phyloP scores from a whole-genome alignment of 2,113 vertebrate species.

The Pontoporia blainvillei region DNA sequence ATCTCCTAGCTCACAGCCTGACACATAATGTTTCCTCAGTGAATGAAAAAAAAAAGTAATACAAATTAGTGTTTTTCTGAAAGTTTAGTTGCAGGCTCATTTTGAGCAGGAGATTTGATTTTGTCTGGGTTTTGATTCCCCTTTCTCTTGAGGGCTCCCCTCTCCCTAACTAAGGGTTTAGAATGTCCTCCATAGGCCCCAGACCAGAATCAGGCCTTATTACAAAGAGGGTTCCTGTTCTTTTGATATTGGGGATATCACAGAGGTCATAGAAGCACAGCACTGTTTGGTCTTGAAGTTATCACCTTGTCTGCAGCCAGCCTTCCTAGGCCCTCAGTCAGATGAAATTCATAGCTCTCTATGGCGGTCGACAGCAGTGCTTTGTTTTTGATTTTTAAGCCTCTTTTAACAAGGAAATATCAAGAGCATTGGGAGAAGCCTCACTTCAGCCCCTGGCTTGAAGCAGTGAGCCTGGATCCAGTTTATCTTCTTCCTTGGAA shows the following conservation, averaged over 20 bases:
- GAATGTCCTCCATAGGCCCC: background rate
- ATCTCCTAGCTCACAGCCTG: background rate
- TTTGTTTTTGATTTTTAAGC: background rate
- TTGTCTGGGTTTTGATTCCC: background rate
- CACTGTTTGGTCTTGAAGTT: no score
- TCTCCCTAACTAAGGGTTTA: background rate
- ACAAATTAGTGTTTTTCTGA: background rate
- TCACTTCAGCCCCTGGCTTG: background rate
- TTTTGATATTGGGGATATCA: background rate
- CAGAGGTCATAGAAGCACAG: no score
- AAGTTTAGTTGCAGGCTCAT: background rate
- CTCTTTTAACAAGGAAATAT: background rate
- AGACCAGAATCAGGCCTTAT: background rate
- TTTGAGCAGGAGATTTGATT: background rate
- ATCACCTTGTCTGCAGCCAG: background rate
- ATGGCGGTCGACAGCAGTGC: background rate
- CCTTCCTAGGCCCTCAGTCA: background rate
- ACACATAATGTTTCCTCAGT: background rate
- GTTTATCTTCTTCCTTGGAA: background rate
- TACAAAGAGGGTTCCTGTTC: background rate
- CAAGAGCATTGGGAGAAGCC: background rate
- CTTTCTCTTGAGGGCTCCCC: background rate
- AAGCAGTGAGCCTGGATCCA: background rate
- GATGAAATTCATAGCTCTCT: background rate
- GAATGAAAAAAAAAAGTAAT: background rate